Base-by-base conservation (phyloP, 23 tunicate genomes). In the Botrylloides violaceus region DNA sequence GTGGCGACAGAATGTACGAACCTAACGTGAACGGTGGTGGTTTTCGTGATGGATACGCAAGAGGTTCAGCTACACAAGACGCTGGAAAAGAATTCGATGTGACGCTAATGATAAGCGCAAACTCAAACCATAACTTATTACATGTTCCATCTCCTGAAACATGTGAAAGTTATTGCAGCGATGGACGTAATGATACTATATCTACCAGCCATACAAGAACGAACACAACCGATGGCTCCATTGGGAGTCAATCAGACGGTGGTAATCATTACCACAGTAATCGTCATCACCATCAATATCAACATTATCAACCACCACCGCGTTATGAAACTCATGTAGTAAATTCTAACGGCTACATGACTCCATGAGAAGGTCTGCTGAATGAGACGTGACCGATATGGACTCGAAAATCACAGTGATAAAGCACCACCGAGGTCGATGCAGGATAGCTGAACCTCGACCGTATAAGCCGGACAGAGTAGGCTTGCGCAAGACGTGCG, bases 31-130 rank as follows among this genome's bases (percentile, higher is more conserved):
- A 25, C 12, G 74, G 74, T 6, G 74, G 74, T 26, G 68, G 37
- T 19, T 75, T 59, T 29, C 65, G 65, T 9, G 71, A 58, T 20
- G 32, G 59, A 7, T 37, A 50, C 76, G 23, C 43, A n/a, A 3
- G 23, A 37, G n/a, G 73, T 20, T 32, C 84, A 3, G 84, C 90
- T 20, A 85, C 87, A 18, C 72, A 70, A 19, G 96, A 88, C 70
- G 96, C 96, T 2, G 64, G 79, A 33, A 78, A 49, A 62, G 96
- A 88, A 48, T 88, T 88, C 47, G 87, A 87, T 47, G 94, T 85
- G 61, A 72, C 83, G 18, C 4, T 87, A 25, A 73, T 77, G 72
- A 62, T 66, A 19, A 68, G 26, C 32, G 35, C 70, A 28, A 63
- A 34, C 9, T 68, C 74, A 9, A 43, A 68, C 29, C 57, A 68